A percentile compares a stretch with the other conserved stretches of the same genome.
phyloP scores from a whole-genome alignment of 2,797 vertebrate genomes.

The Borostomias antarcticus region DNA sequence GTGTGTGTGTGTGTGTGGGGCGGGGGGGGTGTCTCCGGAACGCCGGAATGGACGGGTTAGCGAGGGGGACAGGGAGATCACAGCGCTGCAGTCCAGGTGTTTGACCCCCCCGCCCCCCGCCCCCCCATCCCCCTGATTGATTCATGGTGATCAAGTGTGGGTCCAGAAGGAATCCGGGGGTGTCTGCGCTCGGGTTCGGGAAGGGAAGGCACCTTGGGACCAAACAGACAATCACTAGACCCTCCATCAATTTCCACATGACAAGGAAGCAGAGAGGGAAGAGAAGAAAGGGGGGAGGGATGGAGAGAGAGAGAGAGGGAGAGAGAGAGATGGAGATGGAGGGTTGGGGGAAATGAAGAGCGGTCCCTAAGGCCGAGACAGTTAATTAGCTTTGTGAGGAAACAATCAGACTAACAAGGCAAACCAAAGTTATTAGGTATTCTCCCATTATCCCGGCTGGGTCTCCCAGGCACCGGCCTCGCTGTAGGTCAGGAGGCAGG shows the following conservation, averaged over 20 bases:
- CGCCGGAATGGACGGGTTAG: constrained; percentile 50
- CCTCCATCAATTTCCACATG: constrained; percentile 80
- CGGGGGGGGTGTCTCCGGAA: constrained; percentile 50
- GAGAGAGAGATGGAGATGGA: constrained; percentile 16
- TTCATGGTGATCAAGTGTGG: constrained; percentile 79
- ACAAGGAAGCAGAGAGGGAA: constrained; percentile 53
- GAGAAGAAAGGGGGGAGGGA: neutral
- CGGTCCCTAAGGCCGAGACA: constrained; percentile 63
- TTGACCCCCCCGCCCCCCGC: too few relatives aligned
- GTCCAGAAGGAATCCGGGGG: constrained; percentile 72
- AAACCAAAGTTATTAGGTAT: constrained; percentile 77
- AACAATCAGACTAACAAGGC: constrained; percentile 80
- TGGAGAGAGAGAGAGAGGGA: constrained; percentile 3
- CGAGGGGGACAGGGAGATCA: too few relatives aligned
- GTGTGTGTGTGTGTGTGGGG: too few relatives aligned
- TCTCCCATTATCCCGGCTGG: constrained; percentile 54
- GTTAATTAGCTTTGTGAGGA: constrained; percentile 81
- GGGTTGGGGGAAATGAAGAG: constrained; percentile 58
- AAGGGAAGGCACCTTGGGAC: constrained; percentile 83
- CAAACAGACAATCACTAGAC: constrained; percentile 73
- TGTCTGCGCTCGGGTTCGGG: constrained; percentile 61
- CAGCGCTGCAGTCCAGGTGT: constrained; percentile 65
- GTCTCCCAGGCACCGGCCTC: too few relatives aligned
- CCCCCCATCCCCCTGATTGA: too few relatives aligned
- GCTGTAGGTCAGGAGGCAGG: too few relatives aligned